These are phyloP conservation scores for Corythoichthys haematopterus DNA, from an alignment of 2,113 vertebrate species.

Conservation along the genomic window DNA sequence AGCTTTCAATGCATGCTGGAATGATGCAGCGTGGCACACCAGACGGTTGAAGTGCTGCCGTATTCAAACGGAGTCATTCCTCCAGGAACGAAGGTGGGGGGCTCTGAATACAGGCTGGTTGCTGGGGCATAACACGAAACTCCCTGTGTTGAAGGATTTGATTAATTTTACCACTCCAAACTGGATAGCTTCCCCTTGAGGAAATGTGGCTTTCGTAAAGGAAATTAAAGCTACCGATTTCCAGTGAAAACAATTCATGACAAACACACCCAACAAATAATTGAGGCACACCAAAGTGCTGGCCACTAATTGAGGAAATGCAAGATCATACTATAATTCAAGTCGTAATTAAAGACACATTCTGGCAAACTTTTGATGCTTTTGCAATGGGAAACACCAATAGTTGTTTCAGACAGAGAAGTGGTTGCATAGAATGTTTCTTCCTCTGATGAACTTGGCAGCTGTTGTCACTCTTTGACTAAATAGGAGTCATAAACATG, in stretches of 20 bases:
- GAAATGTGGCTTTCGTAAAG: background rate
- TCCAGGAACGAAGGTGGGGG: background rate
- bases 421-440: background rate
- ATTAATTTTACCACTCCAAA: background rate
- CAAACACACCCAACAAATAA: background rate
- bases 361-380: background rate
- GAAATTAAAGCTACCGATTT: background rate
- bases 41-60: background rate
- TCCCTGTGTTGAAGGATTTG: too few species aligned
- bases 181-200: background rate
- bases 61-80: background rate
- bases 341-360: background rate
- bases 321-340: background rate
- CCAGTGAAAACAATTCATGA: background rate
- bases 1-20: slow-evolving; percentile 3
- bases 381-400: background rate
- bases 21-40: background rate
- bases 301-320: background rate
- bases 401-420: background rate
- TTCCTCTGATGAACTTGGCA: background rate
- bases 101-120: background rate
- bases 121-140: background rate
- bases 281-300: background rate
- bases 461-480: background rate
- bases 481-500: background rate